phyloP scores from a whole-genome alignment of 2,113 vertebrate species.

The Colaptes auratus region DNA sequence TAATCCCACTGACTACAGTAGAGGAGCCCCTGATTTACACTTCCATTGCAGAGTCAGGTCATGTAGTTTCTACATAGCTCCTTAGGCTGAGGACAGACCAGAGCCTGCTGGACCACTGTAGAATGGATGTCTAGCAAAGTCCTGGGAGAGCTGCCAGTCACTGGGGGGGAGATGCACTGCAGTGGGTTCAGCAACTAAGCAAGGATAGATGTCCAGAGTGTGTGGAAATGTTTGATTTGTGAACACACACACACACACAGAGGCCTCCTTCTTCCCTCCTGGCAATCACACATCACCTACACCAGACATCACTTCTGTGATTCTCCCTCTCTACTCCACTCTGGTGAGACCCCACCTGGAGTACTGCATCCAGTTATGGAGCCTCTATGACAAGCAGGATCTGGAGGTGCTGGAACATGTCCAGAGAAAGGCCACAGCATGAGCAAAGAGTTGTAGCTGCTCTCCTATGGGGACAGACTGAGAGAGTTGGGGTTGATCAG shows the following conservation, averaged over 20 bases:
- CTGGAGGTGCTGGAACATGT: too few relatives aligned
- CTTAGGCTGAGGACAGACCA: neutral
- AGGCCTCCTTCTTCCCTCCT: neutral
- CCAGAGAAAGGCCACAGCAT: too few relatives aligned
- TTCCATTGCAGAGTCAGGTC: neutral
- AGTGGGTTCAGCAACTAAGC: neutral
- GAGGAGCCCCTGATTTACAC: neutral
- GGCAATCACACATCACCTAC: neutral
- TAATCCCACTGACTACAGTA: neutral
- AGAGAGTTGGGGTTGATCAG: too few relatives aligned
- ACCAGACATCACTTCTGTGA: neutral
- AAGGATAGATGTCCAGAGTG: neutral
- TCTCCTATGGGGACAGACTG: too few relatives aligned
- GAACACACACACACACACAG: neutral
- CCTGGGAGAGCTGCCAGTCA: neutral
- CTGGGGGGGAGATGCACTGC: rapidly evolving
- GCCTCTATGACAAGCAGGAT: too few relatives aligned
- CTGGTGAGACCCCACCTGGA: too few relatives aligned
- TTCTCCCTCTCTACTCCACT: too few relatives aligned
- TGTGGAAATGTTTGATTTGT: neutral
- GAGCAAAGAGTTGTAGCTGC: too few relatives aligned
- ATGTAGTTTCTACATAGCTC: neutral
- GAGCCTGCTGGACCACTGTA: neutral
- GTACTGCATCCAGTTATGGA: too few relatives aligned
- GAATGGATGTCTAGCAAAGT: neutral